phyloP scores from a whole-genome alignment of 2,113 vertebrate genomes.

The Cyanoramphus novaezelandiae region DNA sequence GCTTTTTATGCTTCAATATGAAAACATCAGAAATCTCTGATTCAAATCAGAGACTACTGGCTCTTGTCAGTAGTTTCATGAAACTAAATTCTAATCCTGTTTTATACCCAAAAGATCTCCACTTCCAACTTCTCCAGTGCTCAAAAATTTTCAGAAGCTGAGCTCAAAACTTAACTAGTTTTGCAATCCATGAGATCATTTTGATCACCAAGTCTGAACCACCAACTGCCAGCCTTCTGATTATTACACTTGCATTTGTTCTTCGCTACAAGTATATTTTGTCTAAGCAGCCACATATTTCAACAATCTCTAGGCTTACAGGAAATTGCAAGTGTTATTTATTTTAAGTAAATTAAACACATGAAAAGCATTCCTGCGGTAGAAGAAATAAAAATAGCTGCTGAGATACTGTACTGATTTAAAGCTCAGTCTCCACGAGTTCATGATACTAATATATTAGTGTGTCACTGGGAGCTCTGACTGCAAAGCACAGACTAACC shows the following conservation, averaged over 20 bases:
- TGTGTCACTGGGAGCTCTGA: background rate
- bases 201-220: background rate
- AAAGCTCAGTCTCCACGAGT: background rate
- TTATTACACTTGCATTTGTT: background rate
- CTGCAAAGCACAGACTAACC: background rate
- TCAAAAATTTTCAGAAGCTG: background rate
- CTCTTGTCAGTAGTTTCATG: background rate
- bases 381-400: slow-evolving; percentile 2
- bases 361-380: background rate
- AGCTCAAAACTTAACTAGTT: background rate
- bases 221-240: background rate
- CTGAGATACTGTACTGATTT: background rate
- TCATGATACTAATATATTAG: background rate
- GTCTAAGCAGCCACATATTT: slow-evolving; percentile 1
- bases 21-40: background rate
- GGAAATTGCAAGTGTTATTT: background rate
- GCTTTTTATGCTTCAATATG: background rate
- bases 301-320: background rate
- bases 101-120: background rate
- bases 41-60: background rate
- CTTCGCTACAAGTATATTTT: slow-evolving; percentile 20
- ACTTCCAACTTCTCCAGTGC: background rate
- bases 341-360: slow-evolving; percentile 4
- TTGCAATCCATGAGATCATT: background rate
- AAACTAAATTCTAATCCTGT: background rate